Base-by-base conservation (phyloP, 2,888 invertebrate species). In the Scelioninae gen. 1 region DNA sequence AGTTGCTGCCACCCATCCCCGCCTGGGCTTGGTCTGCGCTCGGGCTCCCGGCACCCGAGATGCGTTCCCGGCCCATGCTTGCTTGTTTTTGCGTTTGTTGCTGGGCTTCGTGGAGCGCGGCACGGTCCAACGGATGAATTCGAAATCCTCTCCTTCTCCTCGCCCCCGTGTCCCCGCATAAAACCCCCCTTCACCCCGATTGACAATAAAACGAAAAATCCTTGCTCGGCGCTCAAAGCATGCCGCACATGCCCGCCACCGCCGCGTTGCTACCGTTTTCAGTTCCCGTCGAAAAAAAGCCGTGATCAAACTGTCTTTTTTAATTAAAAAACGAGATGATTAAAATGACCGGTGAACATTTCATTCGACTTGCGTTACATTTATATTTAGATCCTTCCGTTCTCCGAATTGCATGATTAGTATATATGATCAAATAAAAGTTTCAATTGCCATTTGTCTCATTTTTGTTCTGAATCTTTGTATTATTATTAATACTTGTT, bases 61-160 rank as follows among this genome's bases (percentile, higher is more conserved):
- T 55, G 60, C 80, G 71, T 84, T 84, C 84, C 62, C 75, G 90
- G 89, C 90, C 91, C 90, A 91, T 91, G 91, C 91, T 89, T 88
- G 88, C 88, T 89, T 91, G 90, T 91, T 91, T 91, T 91, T 91
- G 91, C 87, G 89, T 89, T 88, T 90, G 89, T 91, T 91, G 91
- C 91, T 89, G 90, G 88, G 88, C 87, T 87, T 84, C 88, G 86
- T 85, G 77, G 74, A 79, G 76, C 75, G 78, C 79, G 79, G 71
- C 78, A 58, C 80, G 80, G 82, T 82, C 84, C 77, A 84, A 86
- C 87, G 86, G 88, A 87, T 86, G 87, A 87, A 88, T 82, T 80
- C 81, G 76, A 74, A 68, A 63, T 76, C 76, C 63, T 43, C 76
- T 77, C 82, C 86, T 84, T 83, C 87, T 85, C 85, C 71, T n/a